Percentiles rank a stretch among this genome's conserved stretches.
Evolutionary conservation across 2,113 vertebrate species (phyloP).

Genomic region (Bubo bubo): DNA sequence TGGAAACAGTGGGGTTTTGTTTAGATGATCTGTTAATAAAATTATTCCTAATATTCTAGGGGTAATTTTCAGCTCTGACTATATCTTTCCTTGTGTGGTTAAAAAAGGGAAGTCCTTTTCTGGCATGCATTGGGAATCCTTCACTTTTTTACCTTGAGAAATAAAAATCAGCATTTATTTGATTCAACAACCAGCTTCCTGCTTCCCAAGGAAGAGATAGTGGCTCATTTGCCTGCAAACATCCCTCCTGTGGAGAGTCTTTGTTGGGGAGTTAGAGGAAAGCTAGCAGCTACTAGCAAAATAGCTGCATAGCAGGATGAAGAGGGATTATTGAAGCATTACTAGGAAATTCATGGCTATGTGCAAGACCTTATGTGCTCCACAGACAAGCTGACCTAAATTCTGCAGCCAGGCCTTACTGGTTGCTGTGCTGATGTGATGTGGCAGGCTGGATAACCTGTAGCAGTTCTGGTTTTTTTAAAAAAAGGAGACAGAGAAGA

Average conservation of each 20-base stretch:
- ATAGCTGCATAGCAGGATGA: conserved; percentile 20
- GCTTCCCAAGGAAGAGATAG: conserved; percentile 49
- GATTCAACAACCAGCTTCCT: conserved; percentile 21
- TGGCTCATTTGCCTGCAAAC: background rate
- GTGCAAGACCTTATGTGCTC: conserved; percentile 23
- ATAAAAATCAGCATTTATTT: background rate
- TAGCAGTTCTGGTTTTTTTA: background rate
- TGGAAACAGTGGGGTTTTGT: background rate
- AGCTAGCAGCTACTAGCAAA: background rate
- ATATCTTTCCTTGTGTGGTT: background rate
- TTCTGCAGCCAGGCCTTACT: conserved; percentile 31
- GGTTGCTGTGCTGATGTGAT: background rate
- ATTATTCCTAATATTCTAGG: background rate
- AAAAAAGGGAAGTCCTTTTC: background rate
- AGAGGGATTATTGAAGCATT: conserved; percentile 59
- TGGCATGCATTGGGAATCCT: background rate
- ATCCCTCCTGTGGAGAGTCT: conserved; percentile 28
- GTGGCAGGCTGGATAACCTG: conserved; percentile 29
- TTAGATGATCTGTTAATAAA: background rate
- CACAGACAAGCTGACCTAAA: conserved; percentile 60
- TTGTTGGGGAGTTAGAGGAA: background rate
- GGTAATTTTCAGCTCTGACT: background rate
- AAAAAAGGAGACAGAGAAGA: background rate
- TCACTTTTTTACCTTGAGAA: background rate
- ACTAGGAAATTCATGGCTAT: conserved; percentile 31